Percentiles rank a stretch among this genome's conserved stretches.
These are phyloP conservation scores for Plagodis pulveraria DNA, from an alignment of 2,888 invertebrate genomes.

Conservation along the genomic window DNA sequence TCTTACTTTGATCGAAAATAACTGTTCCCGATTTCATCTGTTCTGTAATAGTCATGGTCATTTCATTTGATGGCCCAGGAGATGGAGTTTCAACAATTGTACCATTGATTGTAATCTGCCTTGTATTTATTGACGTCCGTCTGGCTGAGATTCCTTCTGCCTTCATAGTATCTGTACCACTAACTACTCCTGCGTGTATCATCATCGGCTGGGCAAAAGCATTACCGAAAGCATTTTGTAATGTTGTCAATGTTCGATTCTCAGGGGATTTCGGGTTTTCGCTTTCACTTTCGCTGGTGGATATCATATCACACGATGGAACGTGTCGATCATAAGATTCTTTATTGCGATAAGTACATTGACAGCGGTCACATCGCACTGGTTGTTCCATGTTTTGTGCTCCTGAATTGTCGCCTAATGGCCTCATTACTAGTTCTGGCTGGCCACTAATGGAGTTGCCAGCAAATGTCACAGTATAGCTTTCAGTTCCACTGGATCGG, in stretches of 20 bases:
- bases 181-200: slow-evolving; percentile 78
- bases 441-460: slow-evolving; percentile 80
- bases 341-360: slow-evolving; percentile 93
- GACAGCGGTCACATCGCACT: slow-evolving; percentile 94
- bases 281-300: slow-evolving; percentile 93
- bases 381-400: slow-evolving; percentile 86
- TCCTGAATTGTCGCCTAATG: slow-evolving; percentile 68
- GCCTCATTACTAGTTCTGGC: slow-evolving; percentile 76
- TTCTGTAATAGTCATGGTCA: slow-evolving; percentile 81
- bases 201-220: slow-evolving; percentile 82
- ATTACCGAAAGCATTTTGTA: slow-evolving; percentile 81
- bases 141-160: slow-evolving; percentile 79
- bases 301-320: slow-evolving; percentile 90
- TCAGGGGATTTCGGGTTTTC: slow-evolving; percentile 86
- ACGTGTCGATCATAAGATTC: slow-evolving; percentile 93
- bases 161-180: slow-evolving; percentile 73
- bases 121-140: slow-evolving; percentile 79
- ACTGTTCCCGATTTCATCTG: slow-evolving; percentile 80
- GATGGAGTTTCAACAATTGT: slow-evolving; percentile 83
- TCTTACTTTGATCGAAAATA: slow-evolving; percentile 78
- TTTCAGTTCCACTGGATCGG: slow-evolving; percentile 77
- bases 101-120: slow-evolving; percentile 82
- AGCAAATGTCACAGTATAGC: slow-evolving; percentile 80
- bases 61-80: slow-evolving; percentile 79
- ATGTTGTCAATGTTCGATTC: slow-evolving; percentile 77